These are phyloP conservation scores for Glyphotaelius pellucidus DNA, from an alignment of 2,888 invertebrate species.

Conservation along the genomic window DNA sequence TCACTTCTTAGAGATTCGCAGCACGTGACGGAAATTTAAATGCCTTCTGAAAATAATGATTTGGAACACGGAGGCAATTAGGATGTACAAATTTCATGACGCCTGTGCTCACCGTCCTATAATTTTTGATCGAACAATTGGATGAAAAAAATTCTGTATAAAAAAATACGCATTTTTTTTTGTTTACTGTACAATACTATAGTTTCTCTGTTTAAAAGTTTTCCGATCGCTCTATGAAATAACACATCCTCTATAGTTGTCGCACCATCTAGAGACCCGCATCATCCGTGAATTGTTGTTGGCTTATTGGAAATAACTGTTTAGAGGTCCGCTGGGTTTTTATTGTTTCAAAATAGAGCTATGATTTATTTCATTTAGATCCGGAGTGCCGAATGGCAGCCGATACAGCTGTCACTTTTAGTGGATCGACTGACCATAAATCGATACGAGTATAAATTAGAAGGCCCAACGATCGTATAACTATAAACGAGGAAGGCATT, in stretches of 20 bases:
- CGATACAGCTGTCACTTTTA: background rate
- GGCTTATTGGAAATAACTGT: conserved; percentile 41
- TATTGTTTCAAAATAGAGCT: conserved; percentile 42
- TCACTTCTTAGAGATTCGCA: too few relatives aligned
- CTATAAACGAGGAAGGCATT: background rate
- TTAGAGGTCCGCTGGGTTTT: conserved; percentile 15
- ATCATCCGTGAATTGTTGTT: conserved; percentile 25
- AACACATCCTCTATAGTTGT: background rate
- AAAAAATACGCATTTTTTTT: too few relatives aligned
- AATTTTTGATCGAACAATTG: too few relatives aligned
- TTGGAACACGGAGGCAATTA: too few relatives aligned
- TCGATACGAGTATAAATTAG: background rate
- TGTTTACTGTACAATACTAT: too few relatives aligned
- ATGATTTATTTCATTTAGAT: conserved; percentile 39
- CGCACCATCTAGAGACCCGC: background rate
- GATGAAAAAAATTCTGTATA: too few relatives aligned
- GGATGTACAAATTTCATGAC: too few relatives aligned
- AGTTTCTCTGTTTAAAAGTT: too few relatives aligned
- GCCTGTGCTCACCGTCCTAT: too few relatives aligned
- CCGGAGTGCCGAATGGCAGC: background rate
- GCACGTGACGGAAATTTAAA: too few relatives aligned
- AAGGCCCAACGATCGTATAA: background rate
- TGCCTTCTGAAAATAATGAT: too few relatives aligned
- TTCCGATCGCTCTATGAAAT: background rate
- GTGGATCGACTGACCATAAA: background rate